phyloP scores from a whole-genome alignment of 2,888 invertebrate species.

The Buathra laborator region DNA sequence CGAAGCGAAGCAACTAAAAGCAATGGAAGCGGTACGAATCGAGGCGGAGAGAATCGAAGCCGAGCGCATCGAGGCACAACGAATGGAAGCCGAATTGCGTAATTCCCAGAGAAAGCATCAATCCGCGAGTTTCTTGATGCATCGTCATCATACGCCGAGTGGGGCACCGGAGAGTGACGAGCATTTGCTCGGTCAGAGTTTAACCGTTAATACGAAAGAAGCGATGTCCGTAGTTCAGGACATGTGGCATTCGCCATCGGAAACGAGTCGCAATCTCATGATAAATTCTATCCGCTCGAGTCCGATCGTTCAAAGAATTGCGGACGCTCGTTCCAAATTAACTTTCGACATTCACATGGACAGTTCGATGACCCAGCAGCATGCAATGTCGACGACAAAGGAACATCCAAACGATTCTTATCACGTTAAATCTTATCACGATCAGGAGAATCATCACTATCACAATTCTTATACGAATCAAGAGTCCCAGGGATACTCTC shows the following conservation, averaged over 20 bases:
- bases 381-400: conserved; percentile 78
- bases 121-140: conserved; percentile 78
- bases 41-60: conserved; percentile 78
- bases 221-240: conserved; percentile 89
- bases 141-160: conserved; percentile 76
- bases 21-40: conserved; percentile 72
- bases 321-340: conserved; percentile 77
- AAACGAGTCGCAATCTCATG: conserved; percentile 61
- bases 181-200: conserved; percentile 87
- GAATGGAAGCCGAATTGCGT: conserved; percentile 79
- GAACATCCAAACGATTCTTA: conserved; percentile 74
- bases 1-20: conserved; percentile 66
- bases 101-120: conserved; percentile 80
- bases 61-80: conserved; percentile 76
- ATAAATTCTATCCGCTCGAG: conserved; percentile 51
- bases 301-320: conserved; percentile 76
- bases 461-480: conserved; percentile 76
- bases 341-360: conserved; percentile 84
- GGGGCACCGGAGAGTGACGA: conserved; percentile 74
- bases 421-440: conserved; percentile 79
- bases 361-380: conserved; percentile 84
- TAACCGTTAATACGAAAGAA: conserved; percentile 90
- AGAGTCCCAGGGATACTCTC: conserved; percentile 78
- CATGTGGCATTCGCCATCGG: conserved; percentile 86
- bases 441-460: conserved; percentile 83